Evolutionary conservation across 2,113 vertebrate genomes (phyloP).

Genomic region (Setophaga kirtlandii): DNA sequence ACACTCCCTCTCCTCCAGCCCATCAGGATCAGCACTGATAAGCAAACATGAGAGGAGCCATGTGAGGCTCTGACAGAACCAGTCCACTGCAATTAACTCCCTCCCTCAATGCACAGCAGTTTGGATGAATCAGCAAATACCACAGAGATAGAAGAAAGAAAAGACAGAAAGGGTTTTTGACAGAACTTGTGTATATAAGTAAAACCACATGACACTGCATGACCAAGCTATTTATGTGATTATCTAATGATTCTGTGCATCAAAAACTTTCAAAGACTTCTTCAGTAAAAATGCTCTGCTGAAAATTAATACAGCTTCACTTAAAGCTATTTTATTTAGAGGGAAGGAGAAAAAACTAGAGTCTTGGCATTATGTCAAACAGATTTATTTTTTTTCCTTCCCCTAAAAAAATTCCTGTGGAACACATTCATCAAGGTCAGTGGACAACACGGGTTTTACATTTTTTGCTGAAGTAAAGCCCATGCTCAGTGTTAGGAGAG

Average conservation of each 20-base stretch:
- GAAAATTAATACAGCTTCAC: not conserved
- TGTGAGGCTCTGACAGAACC: not conserved
- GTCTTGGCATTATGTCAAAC: not conserved
- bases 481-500: not conserved
- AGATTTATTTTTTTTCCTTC: not conserved
- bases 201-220: not conserved
- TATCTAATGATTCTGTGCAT: not conserved
- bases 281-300: not conserved
- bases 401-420: not conserved
- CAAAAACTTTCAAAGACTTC: not conserved
- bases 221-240: not conserved
- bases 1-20: not conserved
- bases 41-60: not conserved
- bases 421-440: not conserved
- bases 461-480: not conserved
- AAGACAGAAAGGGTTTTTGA: not conserved
- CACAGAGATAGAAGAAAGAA: not conserved
- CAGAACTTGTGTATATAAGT: not conserved
- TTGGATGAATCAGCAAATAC: not conserved
- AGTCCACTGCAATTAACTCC: not conserved
- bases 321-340: not conserved
- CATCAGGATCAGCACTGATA: not conserved
- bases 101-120: not conserved
- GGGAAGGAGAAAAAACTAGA: rapidly evolving
- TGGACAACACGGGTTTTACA: too few species aligned